phyloP scores from a whole-genome alignment of 2,113 vertebrate species.

The Mastomys coucha region DNA sequence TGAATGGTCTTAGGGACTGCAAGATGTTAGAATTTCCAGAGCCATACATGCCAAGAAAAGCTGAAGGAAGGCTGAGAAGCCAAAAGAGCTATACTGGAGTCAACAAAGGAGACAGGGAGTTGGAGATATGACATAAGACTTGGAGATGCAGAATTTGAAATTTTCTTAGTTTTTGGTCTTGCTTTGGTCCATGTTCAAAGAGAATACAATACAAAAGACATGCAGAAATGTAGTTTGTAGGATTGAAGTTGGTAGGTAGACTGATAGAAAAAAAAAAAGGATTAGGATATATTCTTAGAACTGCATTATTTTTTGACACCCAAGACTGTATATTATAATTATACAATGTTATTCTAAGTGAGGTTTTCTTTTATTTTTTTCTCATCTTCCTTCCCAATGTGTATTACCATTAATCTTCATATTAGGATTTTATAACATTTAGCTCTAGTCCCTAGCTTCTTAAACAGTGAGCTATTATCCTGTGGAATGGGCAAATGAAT shows the following conservation, averaged over 20 bases:
- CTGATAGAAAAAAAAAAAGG: neutral
- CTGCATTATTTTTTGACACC: no score
- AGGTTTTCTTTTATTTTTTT: neutral
- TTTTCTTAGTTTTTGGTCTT: neutral
- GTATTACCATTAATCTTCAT: neutral
- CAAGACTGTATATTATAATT: neutral
- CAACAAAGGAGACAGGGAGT: neutral
- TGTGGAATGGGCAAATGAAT: neutral
- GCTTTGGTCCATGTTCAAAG: neutral
- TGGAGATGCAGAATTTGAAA: neutral
- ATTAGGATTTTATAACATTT: neutral
- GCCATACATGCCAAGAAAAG: neutral
- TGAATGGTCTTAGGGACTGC: neutral
- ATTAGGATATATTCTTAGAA: neutral
- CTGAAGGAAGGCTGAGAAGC: neutral
- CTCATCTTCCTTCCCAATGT: neutral
- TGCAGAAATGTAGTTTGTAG: no score
- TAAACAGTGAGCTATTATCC: neutral
- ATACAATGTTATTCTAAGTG: neutral
- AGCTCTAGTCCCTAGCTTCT: neutral
- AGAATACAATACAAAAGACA: no score
- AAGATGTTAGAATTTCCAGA: neutral
- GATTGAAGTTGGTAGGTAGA: neutral
- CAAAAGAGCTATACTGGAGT: neutral
- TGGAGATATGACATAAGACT: neutral